Conservation (phyloP, 2,113 vertebrate species). For the Protobothrops flavoviridis region DNA sequence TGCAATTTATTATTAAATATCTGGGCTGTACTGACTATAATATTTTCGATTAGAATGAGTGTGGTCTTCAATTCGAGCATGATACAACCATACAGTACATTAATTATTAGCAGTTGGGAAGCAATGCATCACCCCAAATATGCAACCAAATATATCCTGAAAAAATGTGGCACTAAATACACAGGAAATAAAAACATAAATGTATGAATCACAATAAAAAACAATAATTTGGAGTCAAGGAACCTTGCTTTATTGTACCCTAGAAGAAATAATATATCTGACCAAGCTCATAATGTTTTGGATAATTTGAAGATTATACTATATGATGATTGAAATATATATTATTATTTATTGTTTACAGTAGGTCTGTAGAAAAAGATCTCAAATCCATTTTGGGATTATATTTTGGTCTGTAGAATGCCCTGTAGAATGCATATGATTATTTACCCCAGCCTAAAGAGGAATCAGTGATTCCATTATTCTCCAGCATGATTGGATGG, state of each 20-base stretch:
- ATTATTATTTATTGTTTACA: not conserved
- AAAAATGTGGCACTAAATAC: not conserved
- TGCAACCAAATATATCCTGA: not conserved
- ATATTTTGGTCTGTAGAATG: not conserved
- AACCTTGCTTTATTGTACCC: not conserved
- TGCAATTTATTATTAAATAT: not conserved
- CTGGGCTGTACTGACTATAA: not conserved
- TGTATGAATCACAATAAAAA: not conserved
- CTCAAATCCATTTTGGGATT: not conserved
- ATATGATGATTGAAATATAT: not conserved
- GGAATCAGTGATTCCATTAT: not conserved
- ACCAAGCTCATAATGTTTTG: not conserved
- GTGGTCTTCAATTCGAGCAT: not conserved
- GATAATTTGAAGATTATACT: not conserved
- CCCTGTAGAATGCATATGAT: not conserved
- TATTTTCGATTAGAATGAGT: not conserved
- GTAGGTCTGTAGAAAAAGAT: not conserved
- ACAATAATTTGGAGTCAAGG: not conserved
- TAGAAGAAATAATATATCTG: not conserved
- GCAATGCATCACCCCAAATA: not conserved
- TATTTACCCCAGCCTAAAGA: not conserved
- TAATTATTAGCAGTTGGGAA: not conserved
- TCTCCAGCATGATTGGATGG: too few relatives aligned
- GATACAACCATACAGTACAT: not conserved
- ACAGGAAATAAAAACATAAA: not conserved